Evolutionary conservation across 2,113 vertebrate genomes (phyloP).

Genomic region (Drymodes brunneopygia): DNA sequence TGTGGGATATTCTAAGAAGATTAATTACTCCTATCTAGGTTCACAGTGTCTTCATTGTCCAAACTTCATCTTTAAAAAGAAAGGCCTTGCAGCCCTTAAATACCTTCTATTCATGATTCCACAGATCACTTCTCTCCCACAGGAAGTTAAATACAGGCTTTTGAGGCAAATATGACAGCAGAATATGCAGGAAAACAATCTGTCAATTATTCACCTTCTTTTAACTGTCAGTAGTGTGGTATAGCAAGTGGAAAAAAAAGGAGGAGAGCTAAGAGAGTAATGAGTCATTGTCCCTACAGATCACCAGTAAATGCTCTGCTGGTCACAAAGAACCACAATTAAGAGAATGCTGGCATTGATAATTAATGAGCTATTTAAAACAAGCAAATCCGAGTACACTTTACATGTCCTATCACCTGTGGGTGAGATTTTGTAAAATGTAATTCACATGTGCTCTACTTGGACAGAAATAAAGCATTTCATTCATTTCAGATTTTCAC

Average conservation of each 20-base stretch:
- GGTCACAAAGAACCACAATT: background rate
- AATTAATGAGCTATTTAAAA: constrained; percentile 20
- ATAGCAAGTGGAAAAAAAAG: background rate
- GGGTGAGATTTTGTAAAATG: background rate
- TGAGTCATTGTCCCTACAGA: background rate
- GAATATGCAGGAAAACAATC: background rate
- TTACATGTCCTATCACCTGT: background rate
- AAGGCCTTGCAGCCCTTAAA: background rate
- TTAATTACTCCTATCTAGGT: background rate
- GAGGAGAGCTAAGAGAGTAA: background rate
- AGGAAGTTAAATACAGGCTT: background rate
- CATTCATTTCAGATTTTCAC: background rate
- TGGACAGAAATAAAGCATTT: background rate
- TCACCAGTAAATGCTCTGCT: background rate
- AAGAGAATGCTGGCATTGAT: background rate
- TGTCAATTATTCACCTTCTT: background rate
- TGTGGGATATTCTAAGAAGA: background rate
- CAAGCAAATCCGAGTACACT: background rate
- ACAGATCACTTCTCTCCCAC: background rate
- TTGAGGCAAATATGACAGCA: background rate
- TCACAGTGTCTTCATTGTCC: background rate
- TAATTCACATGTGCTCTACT: background rate
- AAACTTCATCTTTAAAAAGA: background rate
- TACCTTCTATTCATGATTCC: background rate
- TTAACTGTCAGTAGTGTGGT: background rate